Evolutionary conservation across 2,113 vertebrate genomes (phyloP).

Genomic region (Eptesicus fuscus): DNA sequence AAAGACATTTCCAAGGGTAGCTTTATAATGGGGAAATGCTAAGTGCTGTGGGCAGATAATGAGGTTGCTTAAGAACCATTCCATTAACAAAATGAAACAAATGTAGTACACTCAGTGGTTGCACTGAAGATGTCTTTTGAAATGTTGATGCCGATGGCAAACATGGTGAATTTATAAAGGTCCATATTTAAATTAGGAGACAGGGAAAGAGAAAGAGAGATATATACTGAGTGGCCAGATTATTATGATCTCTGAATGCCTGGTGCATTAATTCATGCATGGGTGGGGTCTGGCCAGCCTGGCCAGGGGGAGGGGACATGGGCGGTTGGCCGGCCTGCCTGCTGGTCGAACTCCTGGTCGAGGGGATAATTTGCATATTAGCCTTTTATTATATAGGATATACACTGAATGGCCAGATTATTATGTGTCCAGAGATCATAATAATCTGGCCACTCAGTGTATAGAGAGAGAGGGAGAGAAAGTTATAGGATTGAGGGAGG

Average conservation of each 20-base stretch:
- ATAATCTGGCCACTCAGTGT: too few species aligned
- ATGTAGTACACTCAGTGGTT: not conserved
- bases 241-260: too few species aligned
- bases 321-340: too few species aligned
- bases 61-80: not conserved
- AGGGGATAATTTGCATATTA: too few species aligned
- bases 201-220: not conserved
- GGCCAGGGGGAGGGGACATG: too few species aligned
- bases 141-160: not conserved
- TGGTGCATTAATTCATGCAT: too few species aligned
- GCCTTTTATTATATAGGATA: too few species aligned
- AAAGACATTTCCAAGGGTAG: not conserved
- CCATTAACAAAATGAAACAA: conserved; percentile 1
- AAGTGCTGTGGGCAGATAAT: not conserved
- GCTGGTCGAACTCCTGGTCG: too few species aligned
- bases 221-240: too few species aligned
- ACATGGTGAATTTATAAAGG: not conserved
- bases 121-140: not conserved
- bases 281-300: too few species aligned
- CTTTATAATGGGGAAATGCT: not conserved
- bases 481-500: not conserved
- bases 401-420: too few species aligned
- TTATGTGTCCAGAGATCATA: too few species aligned
- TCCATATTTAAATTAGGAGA: not conserved
- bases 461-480: not conserved